Conservation (phyloP, 2,113 vertebrate species). For the Caloenas nicobarica region DNA sequence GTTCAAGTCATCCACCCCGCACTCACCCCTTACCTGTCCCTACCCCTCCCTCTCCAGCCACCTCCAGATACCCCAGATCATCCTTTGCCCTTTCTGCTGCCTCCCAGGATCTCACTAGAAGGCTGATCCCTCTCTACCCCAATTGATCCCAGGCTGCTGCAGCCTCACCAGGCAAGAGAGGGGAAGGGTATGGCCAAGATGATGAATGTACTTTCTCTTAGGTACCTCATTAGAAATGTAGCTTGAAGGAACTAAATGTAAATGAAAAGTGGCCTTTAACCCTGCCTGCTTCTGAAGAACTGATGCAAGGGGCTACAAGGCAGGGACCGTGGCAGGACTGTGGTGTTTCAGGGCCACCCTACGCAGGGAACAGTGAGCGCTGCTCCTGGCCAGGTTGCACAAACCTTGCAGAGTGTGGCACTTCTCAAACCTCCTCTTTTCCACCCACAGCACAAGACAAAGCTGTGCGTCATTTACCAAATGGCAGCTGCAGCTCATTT, state of each 20-base stretch:
- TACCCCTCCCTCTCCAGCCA: neutral
- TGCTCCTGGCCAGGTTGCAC: fast-evolving
- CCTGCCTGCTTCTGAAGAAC: neutral
- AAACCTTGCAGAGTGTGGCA: fast-evolving
- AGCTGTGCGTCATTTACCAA: neutral
- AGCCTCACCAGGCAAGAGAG: fast-evolving
- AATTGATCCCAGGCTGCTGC: neutral
- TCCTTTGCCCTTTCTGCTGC: neutral
- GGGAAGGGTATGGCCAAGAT: neutral
- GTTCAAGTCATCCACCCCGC: too few relatives aligned
- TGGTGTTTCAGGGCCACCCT: neutral
- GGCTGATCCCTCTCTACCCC: neutral
- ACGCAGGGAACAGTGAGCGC: neutral
- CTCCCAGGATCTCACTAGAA: neutral
- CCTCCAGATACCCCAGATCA: neutral
- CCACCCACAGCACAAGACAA: fast-evolving
- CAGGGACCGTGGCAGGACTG: neutral
- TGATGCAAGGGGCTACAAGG: neutral
- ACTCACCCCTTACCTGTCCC: neutral
- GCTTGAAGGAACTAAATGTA: neutral
- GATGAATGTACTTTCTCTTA: fast-evolving
- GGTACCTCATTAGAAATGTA: neutral
- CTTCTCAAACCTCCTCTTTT: neutral
- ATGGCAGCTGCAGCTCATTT: neutral
- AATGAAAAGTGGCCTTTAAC: neutral